Evolutionary conservation across 2,797 vertebrate genomes (phyloP).

Genomic region (Sternarchorhynchus goeldii): DNA sequence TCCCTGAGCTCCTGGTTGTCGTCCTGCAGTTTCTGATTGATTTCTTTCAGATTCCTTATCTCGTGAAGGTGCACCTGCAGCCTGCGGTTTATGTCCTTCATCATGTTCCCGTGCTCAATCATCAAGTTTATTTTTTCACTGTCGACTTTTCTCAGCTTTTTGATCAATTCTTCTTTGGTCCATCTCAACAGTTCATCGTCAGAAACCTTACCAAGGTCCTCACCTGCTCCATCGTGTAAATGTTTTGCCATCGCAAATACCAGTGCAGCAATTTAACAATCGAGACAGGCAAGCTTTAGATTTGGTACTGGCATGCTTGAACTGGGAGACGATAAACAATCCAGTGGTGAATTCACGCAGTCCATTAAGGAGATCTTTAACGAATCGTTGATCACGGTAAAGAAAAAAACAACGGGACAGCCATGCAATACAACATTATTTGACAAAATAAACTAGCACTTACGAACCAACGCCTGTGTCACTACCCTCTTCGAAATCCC

Average conservation of each 20-base stretch:
- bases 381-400: background rate
- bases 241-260: slow-evolving; percentile 81
- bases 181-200: slow-evolving; percentile 88
- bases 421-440: background rate
- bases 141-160: slow-evolving; percentile 81
- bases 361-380: background rate
- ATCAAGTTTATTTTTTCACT: slow-evolving; percentile 85
- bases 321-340: background rate
- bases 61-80: slow-evolving; percentile 89
- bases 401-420: background rate
- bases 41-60: slow-evolving; percentile 86
- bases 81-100: slow-evolving; percentile 88
- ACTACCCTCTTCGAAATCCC: background rate
- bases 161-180: slow-evolving; percentile 84
- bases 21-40: slow-evolving; percentile 88
- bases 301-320: slow-evolving; percentile 46
- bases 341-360: background rate
- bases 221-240: slow-evolving; percentile 74
- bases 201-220: slow-evolving; percentile 86
- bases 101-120: slow-evolving; percentile 87
- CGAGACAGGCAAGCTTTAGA: slow-evolving; percentile 56
- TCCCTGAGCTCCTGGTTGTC: slow-evolving; percentile 89
- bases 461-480: background rate
- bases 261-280: background rate
- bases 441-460: background rate